Conservation (phyloP, 2,888 invertebrate species). For the Chirona hameri region DNA sequence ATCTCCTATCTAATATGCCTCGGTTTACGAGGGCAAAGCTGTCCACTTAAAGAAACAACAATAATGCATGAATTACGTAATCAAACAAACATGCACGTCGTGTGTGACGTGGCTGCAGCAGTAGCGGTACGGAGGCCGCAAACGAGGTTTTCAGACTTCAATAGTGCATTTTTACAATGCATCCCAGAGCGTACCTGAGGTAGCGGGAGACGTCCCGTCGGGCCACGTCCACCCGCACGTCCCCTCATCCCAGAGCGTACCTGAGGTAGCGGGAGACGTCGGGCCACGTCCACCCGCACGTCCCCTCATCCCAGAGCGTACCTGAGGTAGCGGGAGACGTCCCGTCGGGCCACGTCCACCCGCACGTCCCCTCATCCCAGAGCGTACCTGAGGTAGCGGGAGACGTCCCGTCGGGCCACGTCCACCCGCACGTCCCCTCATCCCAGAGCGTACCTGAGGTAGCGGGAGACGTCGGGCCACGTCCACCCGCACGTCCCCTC, state of each 20-base stretch:
- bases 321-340: slow-evolving; percentile 77
- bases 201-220: slow-evolving; percentile 96
- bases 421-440: slow-evolving; percentile 96
- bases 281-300: slow-evolving; percentile 96
- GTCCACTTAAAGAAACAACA: too few species aligned
- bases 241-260: too few species aligned
- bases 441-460: slow-evolving; percentile 49
- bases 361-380: too few species aligned
- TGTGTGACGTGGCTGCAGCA: too few species aligned
- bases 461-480: slow-evolving; percentile 97
- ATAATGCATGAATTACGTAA: too few species aligned
- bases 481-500: slow-evolving; percentile 94
- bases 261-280: slow-evolving; percentile 82
- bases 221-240: slow-evolving; percentile 95
- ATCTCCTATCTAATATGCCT: too few species aligned
- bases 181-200: neutral
- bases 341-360: slow-evolving; percentile 95
- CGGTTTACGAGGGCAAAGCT: too few species aligned
- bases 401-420: slow-evolving; percentile 96
- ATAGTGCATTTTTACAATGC: too few species aligned
- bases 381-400: slow-evolving; percentile 61
- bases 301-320: too few species aligned
- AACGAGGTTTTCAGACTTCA: too few species aligned
- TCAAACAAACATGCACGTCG: too few species aligned
- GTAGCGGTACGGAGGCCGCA: too few species aligned